phyloP scores from a whole-genome alignment of 1,140 invertebrate species.

The Fopius arisanus region DNA sequence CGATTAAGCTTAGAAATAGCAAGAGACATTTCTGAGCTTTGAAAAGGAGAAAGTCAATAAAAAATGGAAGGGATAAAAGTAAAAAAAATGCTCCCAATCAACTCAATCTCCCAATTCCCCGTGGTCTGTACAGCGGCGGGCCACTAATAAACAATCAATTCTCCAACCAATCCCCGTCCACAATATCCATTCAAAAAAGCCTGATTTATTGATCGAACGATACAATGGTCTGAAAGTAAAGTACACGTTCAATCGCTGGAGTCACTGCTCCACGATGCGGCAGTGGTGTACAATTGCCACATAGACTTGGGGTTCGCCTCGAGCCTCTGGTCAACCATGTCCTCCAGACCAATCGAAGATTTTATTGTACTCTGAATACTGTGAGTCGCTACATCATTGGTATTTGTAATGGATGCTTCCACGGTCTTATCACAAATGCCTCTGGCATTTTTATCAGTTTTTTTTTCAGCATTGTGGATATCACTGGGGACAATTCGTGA shows the following conservation, averaged over 20 bases:
- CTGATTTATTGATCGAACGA: not conserved
- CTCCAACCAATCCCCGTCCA: not conserved
- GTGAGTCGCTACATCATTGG: not conserved
- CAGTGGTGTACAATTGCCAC: slow-evolving; percentile 44
- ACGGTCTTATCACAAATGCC: slow-evolving; percentile 23
- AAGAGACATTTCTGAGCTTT: no score
- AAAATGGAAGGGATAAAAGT: no score
- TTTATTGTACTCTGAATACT: slow-evolving; percentile 1
- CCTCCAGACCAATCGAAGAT: not conserved
- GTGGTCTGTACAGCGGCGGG: no score
- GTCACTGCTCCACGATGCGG: slow-evolving; percentile 46
- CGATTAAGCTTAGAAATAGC: no score
- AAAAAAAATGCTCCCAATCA: no score
- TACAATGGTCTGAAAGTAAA: not conserved
- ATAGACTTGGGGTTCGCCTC: slow-evolving; percentile 35
- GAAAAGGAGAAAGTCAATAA: no score
- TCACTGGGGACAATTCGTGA: not conserved
- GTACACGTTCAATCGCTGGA: slow-evolving; percentile 39
- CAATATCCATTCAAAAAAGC: not conserved
- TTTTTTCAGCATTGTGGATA: not conserved
- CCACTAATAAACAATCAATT: not conserved
- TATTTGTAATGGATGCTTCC: slow-evolving; percentile 22
- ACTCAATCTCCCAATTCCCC: not conserved
- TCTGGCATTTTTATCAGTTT: slow-evolving; percentile 30
- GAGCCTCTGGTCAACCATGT: not conserved